A percentile compares a stretch with the other conserved stretches of the same genome.
Evolutionary conservation across 2,888 invertebrate species (phyloP).

Genomic region (Drosophila formosana): DNA sequence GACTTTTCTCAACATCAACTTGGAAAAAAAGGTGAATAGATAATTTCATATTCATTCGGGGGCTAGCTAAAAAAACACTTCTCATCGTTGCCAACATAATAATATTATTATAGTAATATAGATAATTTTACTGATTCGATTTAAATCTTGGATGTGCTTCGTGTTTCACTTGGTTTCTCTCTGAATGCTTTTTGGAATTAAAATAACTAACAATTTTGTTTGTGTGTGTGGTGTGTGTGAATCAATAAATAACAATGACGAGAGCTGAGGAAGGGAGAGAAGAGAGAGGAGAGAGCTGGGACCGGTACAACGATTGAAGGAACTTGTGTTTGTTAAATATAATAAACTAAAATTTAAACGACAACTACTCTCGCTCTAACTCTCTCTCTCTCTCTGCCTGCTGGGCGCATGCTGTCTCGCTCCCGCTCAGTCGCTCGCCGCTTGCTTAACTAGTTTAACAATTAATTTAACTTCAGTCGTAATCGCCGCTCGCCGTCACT

Average conservation of each 20-base stretch:
- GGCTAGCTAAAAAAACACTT: neutral
- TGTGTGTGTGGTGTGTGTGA: neutral
- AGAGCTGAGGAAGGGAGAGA: neutral
- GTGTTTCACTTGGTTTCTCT: neutral
- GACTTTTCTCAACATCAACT: slow-evolving; percentile 1
- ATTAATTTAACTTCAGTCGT: slow-evolving; percentile 73
- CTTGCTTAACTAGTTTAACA: slow-evolving; percentile 47
- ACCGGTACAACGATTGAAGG: neutral
- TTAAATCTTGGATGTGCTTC: slow-evolving; percentile 2
- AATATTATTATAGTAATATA: neutral
- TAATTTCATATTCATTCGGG: neutral
- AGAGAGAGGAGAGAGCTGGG: neutral
- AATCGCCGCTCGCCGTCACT: slow-evolving; percentile 68
- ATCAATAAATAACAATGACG: slow-evolving; percentile 1
- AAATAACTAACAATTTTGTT: neutral
- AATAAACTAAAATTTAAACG: too few species aligned
- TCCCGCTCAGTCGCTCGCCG: neutral
- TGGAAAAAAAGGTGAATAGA: slow-evolving; percentile 9
- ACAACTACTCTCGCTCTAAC: too few species aligned
- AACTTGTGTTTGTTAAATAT: neutral
- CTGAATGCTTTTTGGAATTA: neutral
- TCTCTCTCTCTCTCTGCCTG: neutral
- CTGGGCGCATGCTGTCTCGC: neutral
- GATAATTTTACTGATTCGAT: neutral
- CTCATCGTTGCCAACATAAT: neutral